Percentiles rank a stretch among this genome's conserved stretches.
Evolutionary conservation across 2,797 vertebrate species (phyloP).

Genomic region (Morelia viridis): DNA sequence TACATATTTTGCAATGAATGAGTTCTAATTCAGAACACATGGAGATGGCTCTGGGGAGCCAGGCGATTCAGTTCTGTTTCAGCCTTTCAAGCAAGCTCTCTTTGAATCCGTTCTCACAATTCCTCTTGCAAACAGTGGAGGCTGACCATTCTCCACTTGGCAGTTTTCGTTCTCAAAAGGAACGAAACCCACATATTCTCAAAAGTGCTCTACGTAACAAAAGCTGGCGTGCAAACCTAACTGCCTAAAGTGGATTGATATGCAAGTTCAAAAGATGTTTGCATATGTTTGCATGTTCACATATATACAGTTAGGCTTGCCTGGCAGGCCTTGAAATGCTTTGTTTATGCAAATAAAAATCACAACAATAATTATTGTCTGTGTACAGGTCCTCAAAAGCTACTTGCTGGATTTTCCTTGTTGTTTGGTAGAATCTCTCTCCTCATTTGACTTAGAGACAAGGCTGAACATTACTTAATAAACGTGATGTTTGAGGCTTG

Average conservation of each 20-base stretch:
- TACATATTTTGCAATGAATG: slow-evolving; percentile 48
- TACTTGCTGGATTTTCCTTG: neutral
- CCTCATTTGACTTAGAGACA: neutral
- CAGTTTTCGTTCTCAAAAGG: neutral
- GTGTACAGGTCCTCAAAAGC: neutral
- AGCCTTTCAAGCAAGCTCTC: neutral
- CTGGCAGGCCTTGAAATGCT: neutral
- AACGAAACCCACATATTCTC: neutral
- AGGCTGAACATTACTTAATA: neutral
- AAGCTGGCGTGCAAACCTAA: neutral
- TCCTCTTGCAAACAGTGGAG: neutral
- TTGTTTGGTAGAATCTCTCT: neutral
- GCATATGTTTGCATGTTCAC: neutral
- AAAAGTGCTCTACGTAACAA: neutral
- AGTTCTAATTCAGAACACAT: slow-evolving; percentile 45
- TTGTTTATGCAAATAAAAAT: neutral
- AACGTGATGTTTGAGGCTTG: neutral
- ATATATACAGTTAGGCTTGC: neutral
- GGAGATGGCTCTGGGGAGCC: neutral
- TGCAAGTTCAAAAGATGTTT: neutral
- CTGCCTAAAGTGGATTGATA: neutral
- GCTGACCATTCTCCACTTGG: neutral
- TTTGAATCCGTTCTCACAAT: neutral
- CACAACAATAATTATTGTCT: neutral
- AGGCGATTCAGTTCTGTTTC: slow-evolving; percentile 2